phyloP scores from a whole-genome alignment of 2,797 vertebrate genomes.

The Notamacropus eugenii region DNA sequence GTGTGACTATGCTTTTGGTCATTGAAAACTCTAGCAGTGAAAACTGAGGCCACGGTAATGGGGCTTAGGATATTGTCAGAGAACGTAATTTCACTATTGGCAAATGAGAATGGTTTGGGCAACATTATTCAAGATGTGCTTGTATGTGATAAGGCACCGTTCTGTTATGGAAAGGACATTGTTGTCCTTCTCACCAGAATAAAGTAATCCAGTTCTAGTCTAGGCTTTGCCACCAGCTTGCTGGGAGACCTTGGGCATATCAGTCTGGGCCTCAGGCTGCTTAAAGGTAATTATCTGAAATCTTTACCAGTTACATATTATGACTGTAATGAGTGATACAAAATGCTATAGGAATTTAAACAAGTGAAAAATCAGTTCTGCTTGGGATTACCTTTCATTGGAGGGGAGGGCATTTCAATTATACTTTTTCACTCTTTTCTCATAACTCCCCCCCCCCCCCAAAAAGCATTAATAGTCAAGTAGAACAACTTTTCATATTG shows the following conservation, averaged over 20 bases:
- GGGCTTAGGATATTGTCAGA: background rate
- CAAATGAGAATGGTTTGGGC: background rate
- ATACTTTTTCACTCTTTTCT: background rate
- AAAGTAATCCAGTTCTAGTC: background rate
- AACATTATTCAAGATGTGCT: background rate
- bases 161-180: background rate
- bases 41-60: background rate
- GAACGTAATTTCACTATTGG: background rate
- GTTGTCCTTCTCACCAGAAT: background rate
- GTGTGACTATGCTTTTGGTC: background rate
- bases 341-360: background rate
- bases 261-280: background rate
- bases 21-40: background rate
- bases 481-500: background rate
- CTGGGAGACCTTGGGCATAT: background rate
- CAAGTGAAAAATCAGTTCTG: background rate
- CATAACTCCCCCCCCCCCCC: rapidly evolving
- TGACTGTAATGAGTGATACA: background rate
- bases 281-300: background rate
- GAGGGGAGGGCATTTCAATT: background rate
- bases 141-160: background rate
- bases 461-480: background rate
- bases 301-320: background rate
- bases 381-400: background rate
- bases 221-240: background rate